Base-by-base conservation (phyloP, 2,113 vertebrate genomes). In the Leiothrix lutea region DNA sequence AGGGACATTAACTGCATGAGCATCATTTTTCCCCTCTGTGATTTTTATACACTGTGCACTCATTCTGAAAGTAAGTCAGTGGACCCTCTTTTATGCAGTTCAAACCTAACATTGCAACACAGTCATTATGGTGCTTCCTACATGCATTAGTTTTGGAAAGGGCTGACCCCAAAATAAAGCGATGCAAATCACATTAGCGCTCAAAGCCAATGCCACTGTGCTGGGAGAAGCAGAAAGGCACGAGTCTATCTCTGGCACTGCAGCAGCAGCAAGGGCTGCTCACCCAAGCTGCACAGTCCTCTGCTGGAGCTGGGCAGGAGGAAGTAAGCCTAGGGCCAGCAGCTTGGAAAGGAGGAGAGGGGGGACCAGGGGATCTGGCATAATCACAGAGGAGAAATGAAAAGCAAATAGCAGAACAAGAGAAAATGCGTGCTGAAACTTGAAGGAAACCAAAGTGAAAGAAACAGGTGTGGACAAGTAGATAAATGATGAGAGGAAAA, bases 1-100 rank as follows among this genome's bases (percentile, higher is more conserved):
- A 95, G 47, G 79, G 85, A 83, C 94, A 92, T 92, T 90, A 90
- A 86, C 71, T 94, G 57, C 80, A 22, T 86, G 71, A 97, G 72
- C 60, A 80, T 88, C 15, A 86, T 90, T 93, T 95, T 96, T 95
- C 88, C 92, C 81, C 77, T 86, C 88, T 36, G 64, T 51, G 80
- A 95, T 80, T 95, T 90, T 94, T 96, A 86, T 79, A 92, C 77
- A 35, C 65, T 64, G 18, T 22, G 58, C 72, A 78, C 72, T 96
- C 94, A 96, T 95, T 88, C 77, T 88, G 94, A 95, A 90, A 96
- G 90, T 94, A 86, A 96, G 83, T 45, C 83, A 91, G 77, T 20
- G 80, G 86, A 97, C 86, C 15, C 57, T 53, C 57, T 24, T 94
- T 81, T 53, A 42, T 64, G 56, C 77, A 78, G 83, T 42, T 95